Evolutionary conservation across 1,140 invertebrate species (phyloP).

Genomic region (Diorhabda sublineata): DNA sequence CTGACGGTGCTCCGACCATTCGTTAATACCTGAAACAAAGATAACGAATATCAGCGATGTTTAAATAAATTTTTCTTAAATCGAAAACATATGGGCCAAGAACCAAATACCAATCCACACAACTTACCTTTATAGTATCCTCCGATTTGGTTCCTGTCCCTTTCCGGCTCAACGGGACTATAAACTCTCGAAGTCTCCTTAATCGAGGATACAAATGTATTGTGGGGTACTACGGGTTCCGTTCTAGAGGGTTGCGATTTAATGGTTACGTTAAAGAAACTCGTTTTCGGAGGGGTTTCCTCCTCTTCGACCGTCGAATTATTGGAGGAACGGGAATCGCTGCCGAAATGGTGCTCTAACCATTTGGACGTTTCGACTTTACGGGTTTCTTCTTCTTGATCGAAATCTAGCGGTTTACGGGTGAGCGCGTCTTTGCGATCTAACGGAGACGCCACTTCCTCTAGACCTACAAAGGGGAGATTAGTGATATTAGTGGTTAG

Average conservation of each 20-base stretch:
- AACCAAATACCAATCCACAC: neutral
- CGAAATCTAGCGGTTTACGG: slow-evolving; percentile 73
- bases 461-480: slow-evolving; percentile 32
- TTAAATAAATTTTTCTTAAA: no score
- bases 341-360: slow-evolving; percentile 85
- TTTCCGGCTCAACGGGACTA: slow-evolving; percentile 36
- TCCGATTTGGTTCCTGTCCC: slow-evolving; percentile 28
- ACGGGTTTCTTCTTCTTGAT: slow-evolving; percentile 81
- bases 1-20: slow-evolving; percentile 69
- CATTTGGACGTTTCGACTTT: slow-evolving; percentile 86
- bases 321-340: slow-evolving; percentile 73
- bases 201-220: slow-evolving; percentile 27
- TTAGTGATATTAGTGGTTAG: slow-evolving; percentile 4
- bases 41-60: neutral
- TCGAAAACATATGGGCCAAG: no score
- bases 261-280: slow-evolving; percentile 74
- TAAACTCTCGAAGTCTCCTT: slow-evolving; percentile 32
- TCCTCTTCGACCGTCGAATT: slow-evolving; percentile 54
- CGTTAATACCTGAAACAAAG: slow-evolving; percentile 57
- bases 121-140: slow-evolving; percentile 38
- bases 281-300: slow-evolving; percentile 57
- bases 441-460: slow-evolving; percentile 46
- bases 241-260: slow-evolving; percentile 58
- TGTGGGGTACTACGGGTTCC: slow-evolving; percentile 36
- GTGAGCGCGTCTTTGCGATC: slow-evolving; percentile 75